Base-by-base conservation (phyloP, 2,888 invertebrate genomes). In the Drosophila flavopinicola region DNA sequence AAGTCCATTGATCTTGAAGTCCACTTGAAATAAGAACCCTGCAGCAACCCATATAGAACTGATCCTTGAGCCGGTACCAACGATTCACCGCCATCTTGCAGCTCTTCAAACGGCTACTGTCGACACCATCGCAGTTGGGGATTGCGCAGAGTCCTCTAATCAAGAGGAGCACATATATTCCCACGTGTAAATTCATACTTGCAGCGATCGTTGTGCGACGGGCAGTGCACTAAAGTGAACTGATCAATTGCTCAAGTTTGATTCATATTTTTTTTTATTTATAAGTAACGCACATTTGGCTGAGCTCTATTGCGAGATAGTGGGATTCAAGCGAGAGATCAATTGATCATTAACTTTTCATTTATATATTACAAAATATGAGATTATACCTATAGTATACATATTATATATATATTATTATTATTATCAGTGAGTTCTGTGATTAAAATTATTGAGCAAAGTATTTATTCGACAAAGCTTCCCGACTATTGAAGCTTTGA, bases 1-100 rank as follows among this genome's bases (percentile, higher is more conserved):
- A 65, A 54, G 71, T 65, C 59, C 75, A 75, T 75, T 75, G 72
- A 66, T 32, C 13, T 15, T 1, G 10, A 65, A 54, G 65, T 33
- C 45, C 53, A 69, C 48, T 69, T 49, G 33, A 51, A 10, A 1
- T 17, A 5, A 0, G 10, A 35, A 20, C 20, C 4, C 4, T 2
- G 6, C 13, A 27, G 13, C 52, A 49, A 7, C 27, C 3, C 3
- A 1, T 0, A 29, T 6, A 45, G 2, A 6, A n/a, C 0, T 30
- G 2, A 41, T 45, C 17, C 27, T 44, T 49, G 0, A 45, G 7
- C 6, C 11, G 1, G 15, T 45, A 53, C 47, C 41, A 59, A 13
- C 4, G 24, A 6, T 57, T 20, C 3, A 30, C 3, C 0, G 1
- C 17, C n/a, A 1, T 6, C 2, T 4, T 9, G 4, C 29, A 66